These are phyloP conservation scores for Unio pictorum DNA, from an alignment of 2,888 invertebrate genomes.

Conservation along the genomic window DNA sequence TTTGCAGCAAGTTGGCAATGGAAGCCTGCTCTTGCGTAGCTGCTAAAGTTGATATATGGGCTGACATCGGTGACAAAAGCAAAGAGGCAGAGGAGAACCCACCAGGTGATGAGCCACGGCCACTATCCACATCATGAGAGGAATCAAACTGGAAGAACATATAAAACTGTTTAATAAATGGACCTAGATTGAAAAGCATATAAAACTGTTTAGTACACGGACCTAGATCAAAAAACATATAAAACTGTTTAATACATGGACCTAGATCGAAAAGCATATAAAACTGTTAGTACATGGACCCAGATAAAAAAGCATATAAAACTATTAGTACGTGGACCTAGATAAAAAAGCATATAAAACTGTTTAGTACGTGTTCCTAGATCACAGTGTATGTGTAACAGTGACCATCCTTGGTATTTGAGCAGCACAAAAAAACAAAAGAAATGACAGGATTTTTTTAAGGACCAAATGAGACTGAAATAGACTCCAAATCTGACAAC, in stretches of 20 bases:
- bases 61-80: constrained; percentile 40
- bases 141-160: constrained; percentile 3
- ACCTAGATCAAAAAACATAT: too few relatives aligned
- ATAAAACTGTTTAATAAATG: not conserved
- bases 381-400: too few relatives aligned
- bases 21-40: constrained; percentile 80
- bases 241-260: not conserved
- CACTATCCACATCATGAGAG: constrained; percentile 20
- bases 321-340: not conserved
- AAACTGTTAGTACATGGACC: not conserved
- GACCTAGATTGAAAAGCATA: too few relatives aligned
- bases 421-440: too few relatives aligned
- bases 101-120: constrained; percentile 21
- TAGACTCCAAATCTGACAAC: too few relatives aligned
- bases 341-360: too few relatives aligned
- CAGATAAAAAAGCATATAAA: too few relatives aligned
- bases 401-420: too few relatives aligned
- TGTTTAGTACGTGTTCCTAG: not conserved
- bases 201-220: not conserved
- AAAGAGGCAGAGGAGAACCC: constrained; percentile 23
- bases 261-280: too few relatives aligned
- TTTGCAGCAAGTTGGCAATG: constrained; percentile 86
- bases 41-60: constrained; percentile 73
- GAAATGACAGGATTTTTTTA: too few relatives aligned
- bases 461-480: too few relatives aligned